Evolutionary conservation across 1,140 invertebrate genomes (phyloP).

Genomic region (Onthophagus taurus): DNA sequence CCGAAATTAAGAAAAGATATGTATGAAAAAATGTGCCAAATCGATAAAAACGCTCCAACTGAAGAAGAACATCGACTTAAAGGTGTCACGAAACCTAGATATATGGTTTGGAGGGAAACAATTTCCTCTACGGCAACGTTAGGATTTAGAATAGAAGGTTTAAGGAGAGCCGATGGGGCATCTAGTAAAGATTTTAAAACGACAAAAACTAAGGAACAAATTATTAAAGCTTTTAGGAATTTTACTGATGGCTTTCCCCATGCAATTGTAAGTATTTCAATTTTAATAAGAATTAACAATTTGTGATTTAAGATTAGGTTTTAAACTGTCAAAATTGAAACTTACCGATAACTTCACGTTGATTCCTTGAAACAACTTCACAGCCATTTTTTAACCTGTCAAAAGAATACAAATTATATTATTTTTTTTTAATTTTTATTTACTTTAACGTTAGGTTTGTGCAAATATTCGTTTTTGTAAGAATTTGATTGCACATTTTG

Average conservation of each 20-base stretch:
- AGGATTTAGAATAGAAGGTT: constrained; percentile 94
- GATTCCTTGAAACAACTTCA: too few relatives aligned
- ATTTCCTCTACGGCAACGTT: constrained; percentile 92
- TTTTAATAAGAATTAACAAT: too few relatives aligned
- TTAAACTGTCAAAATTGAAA: too few relatives aligned
- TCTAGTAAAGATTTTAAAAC: constrained; percentile 95
- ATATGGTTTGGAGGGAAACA: constrained; percentile 97
- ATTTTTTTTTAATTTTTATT: too few relatives aligned
- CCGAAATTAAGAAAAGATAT: constrained; percentile 92
- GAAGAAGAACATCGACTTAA: constrained; percentile 80
- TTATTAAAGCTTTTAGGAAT: constrained; percentile 69
- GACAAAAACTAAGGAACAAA: constrained; percentile 75
- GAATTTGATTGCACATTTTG: too few relatives aligned
- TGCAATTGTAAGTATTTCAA: constrained; percentile 54
- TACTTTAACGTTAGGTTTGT: too few relatives aligned
- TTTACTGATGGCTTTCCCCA: constrained; percentile 75
- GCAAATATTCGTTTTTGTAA: too few relatives aligned
- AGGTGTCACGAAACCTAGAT: constrained; percentile 90
- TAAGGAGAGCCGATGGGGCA: constrained; percentile 77
- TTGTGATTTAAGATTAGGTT: too few relatives aligned
- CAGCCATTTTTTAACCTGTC: too few relatives aligned
- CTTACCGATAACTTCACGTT: too few relatives aligned
- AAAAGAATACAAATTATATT: too few relatives aligned
- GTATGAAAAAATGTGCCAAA: constrained; percentile 97
- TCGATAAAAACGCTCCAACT: constrained; percentile 82